Evolutionary conservation across 2,797 vertebrate species (phyloP), one percentile per base, ranked within the genome.

Genomic region (Ctenopoma multispine): DNA sequence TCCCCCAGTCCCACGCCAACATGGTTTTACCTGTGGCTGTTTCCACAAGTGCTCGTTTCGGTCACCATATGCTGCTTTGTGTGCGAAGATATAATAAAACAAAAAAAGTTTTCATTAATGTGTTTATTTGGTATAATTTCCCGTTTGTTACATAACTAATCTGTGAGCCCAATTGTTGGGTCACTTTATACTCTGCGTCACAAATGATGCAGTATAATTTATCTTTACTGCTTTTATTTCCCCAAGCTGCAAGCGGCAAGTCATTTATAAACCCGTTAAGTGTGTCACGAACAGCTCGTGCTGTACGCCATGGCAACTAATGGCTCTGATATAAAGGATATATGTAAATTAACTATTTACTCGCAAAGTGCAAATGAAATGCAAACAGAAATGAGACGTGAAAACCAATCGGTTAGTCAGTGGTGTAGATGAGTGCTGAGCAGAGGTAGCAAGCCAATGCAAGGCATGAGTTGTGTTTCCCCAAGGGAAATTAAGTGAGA

Each of bases 91-190:
- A 11, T 38, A 46, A 53, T 43, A n/a, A 46, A 36, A 65, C 47
- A 53, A 53, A 57, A 59, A 40, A 40, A 27, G 44, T n/a, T 53
- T 50, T 21, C 15, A 59, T 38, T 29, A 13, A 49, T 55, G 21
- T 23, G 36, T 57, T 46, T 14, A 18, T 44, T 11, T 50, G 40
- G 43, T 46, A 3, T 40, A 53, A 69, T 38, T 51, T 68, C 38
- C 51, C 38, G 27, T 36, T 31, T 0, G 4, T 17, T 21, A 5
- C 2, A 1, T 11, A 1, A 29, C 13, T 43, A 29, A 29, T 40
- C 7, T 23, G 24, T 1, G n/a, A 40, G 20, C 13, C 27, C 12
- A 20, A 2, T 14, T 60, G 10, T 23, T 23, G 12, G 5, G 3
- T 43, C 1, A 7, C 6, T 17, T 47, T 27, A 48, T 40, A n/a